Percentiles rank a stretch among this genome's conserved stretches.
Conservation (phyloP, 2,113 vertebrate species). For the Aspidoscelis tigris region DNA sequence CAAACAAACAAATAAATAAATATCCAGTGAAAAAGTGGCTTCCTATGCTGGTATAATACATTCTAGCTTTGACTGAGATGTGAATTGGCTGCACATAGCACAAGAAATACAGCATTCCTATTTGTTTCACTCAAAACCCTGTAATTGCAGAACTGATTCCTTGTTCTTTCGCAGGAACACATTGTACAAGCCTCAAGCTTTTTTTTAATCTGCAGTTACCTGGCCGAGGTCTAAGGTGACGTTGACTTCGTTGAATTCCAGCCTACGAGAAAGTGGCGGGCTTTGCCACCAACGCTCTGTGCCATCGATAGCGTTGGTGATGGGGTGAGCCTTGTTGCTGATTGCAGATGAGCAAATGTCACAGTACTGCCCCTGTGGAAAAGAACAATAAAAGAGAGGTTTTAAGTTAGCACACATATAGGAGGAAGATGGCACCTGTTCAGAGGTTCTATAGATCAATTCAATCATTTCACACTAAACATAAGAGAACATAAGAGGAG, state of each 20-base stretch:
- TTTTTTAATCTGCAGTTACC: constrained; percentile 73
- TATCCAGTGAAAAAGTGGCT: too few relatives aligned
- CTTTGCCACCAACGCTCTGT: constrained; percentile 99
- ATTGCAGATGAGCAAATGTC: constrained; percentile 88
- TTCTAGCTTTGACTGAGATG: neutral
- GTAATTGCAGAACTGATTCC: neutral
- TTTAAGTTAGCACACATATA: fast-evolving
- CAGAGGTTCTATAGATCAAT: neutral
- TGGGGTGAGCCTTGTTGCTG: constrained; percentile 90
- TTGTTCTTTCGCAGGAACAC: neutral
- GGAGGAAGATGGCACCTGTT: neutral
- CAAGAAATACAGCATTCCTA: neutral
- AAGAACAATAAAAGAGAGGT: neutral
- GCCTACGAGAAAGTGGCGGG: constrained; percentile 90
- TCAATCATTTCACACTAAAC: neutral
- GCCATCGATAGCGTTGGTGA: constrained; percentile 93
- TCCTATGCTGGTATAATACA: fast-evolving
- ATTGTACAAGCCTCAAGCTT: too few relatives aligned
- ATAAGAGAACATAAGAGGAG: too few relatives aligned
- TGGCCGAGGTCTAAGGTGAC: constrained; percentile 96
- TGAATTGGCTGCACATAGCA: neutral
- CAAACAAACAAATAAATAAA: too few relatives aligned
- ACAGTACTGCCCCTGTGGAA: constrained; percentile 92
- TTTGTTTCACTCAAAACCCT: neutral
- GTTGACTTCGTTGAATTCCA: constrained; percentile 93